Evolutionary conservation across 2,113 vertebrate species (phyloP).

Genomic region (Tonatia bakeri): DNA sequence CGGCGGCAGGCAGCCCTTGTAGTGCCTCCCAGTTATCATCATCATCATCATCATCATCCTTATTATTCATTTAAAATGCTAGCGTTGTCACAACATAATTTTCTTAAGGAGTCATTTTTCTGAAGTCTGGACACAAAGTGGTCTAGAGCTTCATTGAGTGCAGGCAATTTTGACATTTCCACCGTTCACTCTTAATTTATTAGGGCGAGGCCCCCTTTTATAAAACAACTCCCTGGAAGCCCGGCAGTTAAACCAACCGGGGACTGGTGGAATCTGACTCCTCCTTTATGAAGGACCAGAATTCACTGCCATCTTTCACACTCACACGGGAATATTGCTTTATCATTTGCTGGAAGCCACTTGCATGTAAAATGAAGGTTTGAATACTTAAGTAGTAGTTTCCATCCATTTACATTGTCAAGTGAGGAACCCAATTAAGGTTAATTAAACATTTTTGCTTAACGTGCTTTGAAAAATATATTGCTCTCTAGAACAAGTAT

Average conservation of each 20-base stretch:
- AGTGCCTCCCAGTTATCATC: neutral
- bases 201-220: neutral
- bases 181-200: neutral
- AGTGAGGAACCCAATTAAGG: conserved; percentile 21
- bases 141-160: neutral
- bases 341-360: conserved; percentile 56
- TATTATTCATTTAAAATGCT: neutral
- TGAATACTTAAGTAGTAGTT: neutral
- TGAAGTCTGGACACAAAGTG: neutral
- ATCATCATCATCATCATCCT: neutral
- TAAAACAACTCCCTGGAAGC: neutral
- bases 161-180: neutral
- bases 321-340: conserved; percentile 1
- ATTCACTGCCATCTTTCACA: conserved; percentile 47
- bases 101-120: conserved; percentile 6
- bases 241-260: conserved; percentile 20
- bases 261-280: conserved; percentile 67
- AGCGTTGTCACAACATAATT: neutral
- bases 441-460: conserved; percentile 27
- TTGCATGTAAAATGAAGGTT: conserved; percentile 39
- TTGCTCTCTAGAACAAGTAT: conserved; percentile 21
- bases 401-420: neutral
- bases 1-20: neutral
- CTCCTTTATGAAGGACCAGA: conserved; percentile 46
- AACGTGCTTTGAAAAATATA: neutral